Evolutionary conservation across 2,797 vertebrate genomes (phyloP).

Genomic region (Forpus xanthops): DNA sequence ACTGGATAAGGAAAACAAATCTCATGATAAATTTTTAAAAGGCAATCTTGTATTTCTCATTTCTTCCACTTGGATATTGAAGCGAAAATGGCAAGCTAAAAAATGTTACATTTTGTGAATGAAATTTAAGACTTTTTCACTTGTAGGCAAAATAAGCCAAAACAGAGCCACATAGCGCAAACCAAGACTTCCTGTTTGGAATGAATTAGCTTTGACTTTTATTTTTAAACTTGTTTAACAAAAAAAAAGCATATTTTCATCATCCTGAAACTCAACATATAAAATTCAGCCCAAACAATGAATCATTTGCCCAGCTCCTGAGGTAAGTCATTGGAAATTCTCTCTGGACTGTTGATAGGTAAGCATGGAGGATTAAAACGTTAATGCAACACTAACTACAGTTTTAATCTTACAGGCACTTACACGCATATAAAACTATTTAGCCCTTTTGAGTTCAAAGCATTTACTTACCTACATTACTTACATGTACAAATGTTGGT

Average conservation of each 20-base stretch:
- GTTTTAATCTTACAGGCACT: constrained; percentile 20
- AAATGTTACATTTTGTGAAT: background rate
- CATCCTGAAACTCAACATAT: background rate
- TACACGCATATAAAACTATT: background rate
- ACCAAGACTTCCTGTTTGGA: background rate
- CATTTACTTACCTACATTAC: constrained; percentile 31
- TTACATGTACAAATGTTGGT: constrained; percentile 23
- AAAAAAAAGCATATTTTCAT: background rate
- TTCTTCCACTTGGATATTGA: background rate
- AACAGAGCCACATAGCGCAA: background rate
- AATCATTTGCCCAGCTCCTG: background rate
- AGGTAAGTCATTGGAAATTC: background rate
- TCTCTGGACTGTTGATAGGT: background rate
- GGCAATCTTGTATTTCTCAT: background rate
- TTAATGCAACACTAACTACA: constrained; percentile 10
- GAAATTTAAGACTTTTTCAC: background rate
- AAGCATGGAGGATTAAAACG: background rate
- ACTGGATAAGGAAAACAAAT: background rate
- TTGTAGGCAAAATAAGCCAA: background rate
- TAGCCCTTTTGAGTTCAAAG: constrained; percentile 10
- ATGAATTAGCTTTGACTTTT: background rate
- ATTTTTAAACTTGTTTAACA: background rate
- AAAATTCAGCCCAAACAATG: background rate
- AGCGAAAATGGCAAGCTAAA: background rate
- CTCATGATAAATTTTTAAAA: background rate